Evolutionary conservation across 1,140 invertebrate species (phyloP), one percentile per base, ranked within the genome.

Genomic region (Drosophila sulfurigaster): DNA sequence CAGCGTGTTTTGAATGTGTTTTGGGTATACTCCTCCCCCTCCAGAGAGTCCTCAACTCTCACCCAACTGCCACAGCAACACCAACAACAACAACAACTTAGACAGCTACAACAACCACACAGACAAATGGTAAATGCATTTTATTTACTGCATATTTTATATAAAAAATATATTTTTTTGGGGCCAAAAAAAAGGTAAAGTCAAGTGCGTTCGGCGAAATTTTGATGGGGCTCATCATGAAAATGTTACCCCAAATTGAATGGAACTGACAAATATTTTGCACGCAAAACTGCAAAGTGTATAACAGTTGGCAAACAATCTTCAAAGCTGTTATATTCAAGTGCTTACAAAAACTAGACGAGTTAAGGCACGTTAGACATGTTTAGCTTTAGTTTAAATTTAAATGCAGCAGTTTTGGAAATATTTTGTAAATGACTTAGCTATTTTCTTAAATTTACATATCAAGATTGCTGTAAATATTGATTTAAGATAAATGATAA

Each of bases 1-100:
- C 83, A 82, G 83, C 59, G 69, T 87, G 79, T 75, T 87, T 87
- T 88, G 73, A 80, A 82, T 82, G 79, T 67, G 67, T 82, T 79
- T 79, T 41, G 63, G 81, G 70, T 62, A 46, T 32, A 20, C 20
- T 20, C 16, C 73, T 25, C 52, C 3, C 30, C 20, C 13, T 16
- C 41, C 13, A 10, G 15, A 46, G 7, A 5, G 35, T 25, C 20
- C 20, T 25, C 35, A 11, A 25, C 20, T 38, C 35, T 38, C 48
- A 38, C 32, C 51, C 30, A 52, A 20, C 52, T 51, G 7, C 32
- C 8, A 8, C 32, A 48, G 45, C 48, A 30, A 49, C 20, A 45
- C 41, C 58, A 63, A 46, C 58, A 59, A 51, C 64, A 45, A 13
- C 30, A 65, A n/a, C 4, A 35, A 35, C 16, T 16, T n/a, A 3